Base-by-base conservation (phyloP, 2,113 vertebrate genomes). In the Brachirus orientalis region DNA sequence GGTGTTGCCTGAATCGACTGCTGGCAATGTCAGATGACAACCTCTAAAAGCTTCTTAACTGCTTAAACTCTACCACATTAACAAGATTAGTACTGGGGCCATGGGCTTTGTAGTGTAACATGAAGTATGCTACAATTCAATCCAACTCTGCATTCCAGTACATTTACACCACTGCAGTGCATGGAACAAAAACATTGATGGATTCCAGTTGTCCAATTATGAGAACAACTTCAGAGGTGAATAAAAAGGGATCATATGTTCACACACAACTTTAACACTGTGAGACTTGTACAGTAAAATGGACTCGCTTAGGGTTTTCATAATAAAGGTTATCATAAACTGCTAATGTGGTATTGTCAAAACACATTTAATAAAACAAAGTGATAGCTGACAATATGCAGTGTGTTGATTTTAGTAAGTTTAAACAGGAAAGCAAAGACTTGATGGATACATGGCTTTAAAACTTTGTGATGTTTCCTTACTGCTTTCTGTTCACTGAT, bases 401-500 rank as follows among this genome's bases (percentile, higher is more conserved):
- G 28, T 28, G 28, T 28, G 28, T 28, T 28, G 3, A 28, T 28
- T 28, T 28, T 28, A 28, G 3, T 28, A 28, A 28, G 28, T 28
- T 28, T 28, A 28, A 38, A 38, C 37, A 38, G 10, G 4, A 2
- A 38, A 8, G 18, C 16, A 45, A 54, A 48, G 22, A 14, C 14
- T 17, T 17, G 1, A 11, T 36, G 14, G 19, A 48, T 37, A 41
- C 10, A 2, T 36, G 9, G n/a, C 8, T 60, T 20, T 4, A 54
- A 45, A 64, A 38, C 16, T 3, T 6, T 36, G 11, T 14, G 41
- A 10, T 47, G 62, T 69, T 69, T 65, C 52, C 91, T 92, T 91
- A 99, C 98, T 71, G 98, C 96, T 92, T 99, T 99, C 92, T 99
- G 98, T 72, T 99, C 98, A 19, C 96, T 94, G 81, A 99, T 94